Conservation (phyloP, 2,888 invertebrate species). For the Meghimatium bilineatum region DNA sequence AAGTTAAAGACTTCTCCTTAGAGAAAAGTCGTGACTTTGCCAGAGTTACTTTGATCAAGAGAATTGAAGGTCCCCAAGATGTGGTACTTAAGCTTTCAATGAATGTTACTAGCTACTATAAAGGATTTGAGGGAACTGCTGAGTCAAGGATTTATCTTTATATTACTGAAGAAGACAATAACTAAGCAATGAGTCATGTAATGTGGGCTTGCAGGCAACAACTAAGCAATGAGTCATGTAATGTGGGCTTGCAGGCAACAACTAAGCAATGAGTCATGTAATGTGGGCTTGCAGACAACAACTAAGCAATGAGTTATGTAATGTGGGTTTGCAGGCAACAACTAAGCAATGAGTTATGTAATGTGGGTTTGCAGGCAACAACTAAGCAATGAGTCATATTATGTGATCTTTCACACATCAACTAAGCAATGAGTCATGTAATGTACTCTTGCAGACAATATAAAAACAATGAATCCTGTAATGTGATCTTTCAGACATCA, state of each 20-base stretch:
- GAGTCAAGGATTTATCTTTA: constrained; percentile 90
- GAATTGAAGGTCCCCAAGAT: constrained; percentile 92
- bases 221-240: too few relatives aligned
- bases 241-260: too few relatives aligned
- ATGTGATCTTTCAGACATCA: too few relatives aligned
- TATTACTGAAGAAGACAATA: constrained; percentile 81
- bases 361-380: too few relatives aligned
- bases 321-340: too few relatives aligned
- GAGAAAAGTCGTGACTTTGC: constrained; percentile 79
- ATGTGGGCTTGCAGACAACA: too few relatives aligned
- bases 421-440: background rate
- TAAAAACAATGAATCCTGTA: too few relatives aligned
- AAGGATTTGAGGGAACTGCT: constrained; percentile 88
- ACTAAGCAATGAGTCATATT: too few relatives aligned
- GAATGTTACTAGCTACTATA: constrained; percentile 80
- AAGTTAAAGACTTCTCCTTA: constrained; percentile 76
- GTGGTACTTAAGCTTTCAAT: constrained; percentile 91
- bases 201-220: too few relatives aligned
- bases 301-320: too few relatives aligned
- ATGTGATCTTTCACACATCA: too few relatives aligned
- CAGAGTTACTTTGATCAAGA: constrained; percentile 85
- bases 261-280: background rate
- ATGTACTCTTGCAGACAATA: too few relatives aligned
- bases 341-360: background rate
- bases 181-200: background rate